These are phyloP conservation scores for Ianthella basta DNA, from an alignment of 37 sponge, comb jelly and placozoan species.

Conservation along the genomic window DNA sequence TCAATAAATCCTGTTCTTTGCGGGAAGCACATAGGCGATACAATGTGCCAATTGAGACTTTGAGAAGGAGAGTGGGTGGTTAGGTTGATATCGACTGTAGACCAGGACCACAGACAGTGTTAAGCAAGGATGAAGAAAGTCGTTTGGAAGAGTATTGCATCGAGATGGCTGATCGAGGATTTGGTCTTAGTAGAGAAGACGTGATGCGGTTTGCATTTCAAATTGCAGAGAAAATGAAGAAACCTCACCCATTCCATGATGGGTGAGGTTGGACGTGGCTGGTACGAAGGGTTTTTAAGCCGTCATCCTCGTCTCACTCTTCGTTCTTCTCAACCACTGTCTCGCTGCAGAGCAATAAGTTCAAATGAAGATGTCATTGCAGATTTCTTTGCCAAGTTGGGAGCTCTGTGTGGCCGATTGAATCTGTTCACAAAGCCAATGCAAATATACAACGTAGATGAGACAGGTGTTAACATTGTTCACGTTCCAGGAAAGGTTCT, in stretches of 20 bases:
- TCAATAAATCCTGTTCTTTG: neutral
- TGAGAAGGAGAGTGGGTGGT: neutral
- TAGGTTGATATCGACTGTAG: neutral
- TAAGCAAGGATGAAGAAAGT: slow-evolving; percentile 1
- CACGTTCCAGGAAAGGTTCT: slow-evolving; percentile 47
- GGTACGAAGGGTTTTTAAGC: slow-evolving; percentile 50
- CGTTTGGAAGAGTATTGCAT: neutral
- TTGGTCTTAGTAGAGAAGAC: neutral
- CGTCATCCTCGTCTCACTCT: slow-evolving; percentile 37
- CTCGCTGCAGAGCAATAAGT: slow-evolving; percentile 10
- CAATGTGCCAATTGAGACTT: neutral
- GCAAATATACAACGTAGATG: slow-evolving; percentile 51
- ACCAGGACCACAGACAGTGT: neutral
- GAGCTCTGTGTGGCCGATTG: slow-evolving; percentile 32
- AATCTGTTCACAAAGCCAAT: slow-evolving; percentile 49
- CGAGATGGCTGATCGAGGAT: neutral
- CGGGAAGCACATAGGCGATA: neutral
- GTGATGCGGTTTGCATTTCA: neutral
- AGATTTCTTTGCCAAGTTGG: slow-evolving; percentile 48
- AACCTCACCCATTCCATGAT: too few species aligned
- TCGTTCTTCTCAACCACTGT: slow-evolving; percentile 24
- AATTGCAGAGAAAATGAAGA: too few species aligned
- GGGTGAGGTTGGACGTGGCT: slow-evolving; percentile 42
- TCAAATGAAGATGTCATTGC: slow-evolving; percentile 36
- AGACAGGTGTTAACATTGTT: slow-evolving; percentile 39